phyloP scores from a whole-genome alignment of 2,113 vertebrate species.

The Tyto alba region DNA sequence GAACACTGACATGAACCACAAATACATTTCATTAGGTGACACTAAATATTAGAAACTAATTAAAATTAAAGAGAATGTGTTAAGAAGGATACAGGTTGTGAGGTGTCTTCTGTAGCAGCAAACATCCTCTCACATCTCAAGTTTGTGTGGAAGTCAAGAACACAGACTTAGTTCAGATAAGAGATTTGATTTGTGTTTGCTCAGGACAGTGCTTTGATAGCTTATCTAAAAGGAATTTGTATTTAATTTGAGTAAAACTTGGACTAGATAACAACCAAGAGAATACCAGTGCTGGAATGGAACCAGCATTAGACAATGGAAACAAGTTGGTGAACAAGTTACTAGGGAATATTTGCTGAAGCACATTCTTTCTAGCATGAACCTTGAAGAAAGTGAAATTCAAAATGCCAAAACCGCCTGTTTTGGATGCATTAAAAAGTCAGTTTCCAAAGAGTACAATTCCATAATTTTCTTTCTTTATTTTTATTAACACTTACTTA shows the following conservation, averaged over 20 bases:
- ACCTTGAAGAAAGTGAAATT: neutral
- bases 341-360: neutral
- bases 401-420: neutral
- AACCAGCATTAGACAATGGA: neutral
- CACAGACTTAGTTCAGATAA: neutral
- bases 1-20: neutral
- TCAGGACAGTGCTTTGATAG: constrained; percentile 17
- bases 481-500: neutral
- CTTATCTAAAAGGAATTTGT: constrained; percentile 36
- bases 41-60: neutral
- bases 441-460: neutral
- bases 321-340: neutral
- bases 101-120: constrained; percentile 23
- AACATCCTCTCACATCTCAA: neutral
- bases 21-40: constrained; percentile 28
- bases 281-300: neutral
- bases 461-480: neutral
- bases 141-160: constrained; percentile 22
- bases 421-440: neutral
- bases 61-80: neutral
- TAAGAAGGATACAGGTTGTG: neutral
- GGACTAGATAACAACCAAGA: constrained; percentile 1
- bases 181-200: constrained; percentile 26
- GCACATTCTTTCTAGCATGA: neutral
- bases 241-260: constrained; percentile 16